Evolutionary conservation across 2,113 vertebrate genomes (phyloP).

Genomic region (mouse (Mus musculus)): GRCm39 chr9:111179501-111180000

Average conservation of each 20-base stretch:
- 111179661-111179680: not conserved
- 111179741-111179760: not conserved
- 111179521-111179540: not conserved
- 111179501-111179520: not conserved
- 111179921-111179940: not conserved
- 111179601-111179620: not conserved
- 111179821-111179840: not conserved
- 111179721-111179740: not conserved
- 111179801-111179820: not conserved
- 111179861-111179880: not conserved
- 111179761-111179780: not conserved
- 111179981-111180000: not conserved
- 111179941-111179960: slow-evolving; percentile 13
- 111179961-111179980: not conserved
- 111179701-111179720: not conserved
- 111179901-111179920: not conserved
- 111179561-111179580: not conserved
- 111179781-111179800: not conserved
- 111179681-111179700: not conserved
- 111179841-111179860: not conserved
- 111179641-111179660: not conserved
- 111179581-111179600: not conserved
- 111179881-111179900: not conserved
- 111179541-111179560: not conserved
- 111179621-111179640: not conserved